These are phyloP conservation scores for Scaptodrosophila latifasciaeformis DNA, from an alignment of 2,888 invertebrate species.

Conservation along the genomic window DNA sequence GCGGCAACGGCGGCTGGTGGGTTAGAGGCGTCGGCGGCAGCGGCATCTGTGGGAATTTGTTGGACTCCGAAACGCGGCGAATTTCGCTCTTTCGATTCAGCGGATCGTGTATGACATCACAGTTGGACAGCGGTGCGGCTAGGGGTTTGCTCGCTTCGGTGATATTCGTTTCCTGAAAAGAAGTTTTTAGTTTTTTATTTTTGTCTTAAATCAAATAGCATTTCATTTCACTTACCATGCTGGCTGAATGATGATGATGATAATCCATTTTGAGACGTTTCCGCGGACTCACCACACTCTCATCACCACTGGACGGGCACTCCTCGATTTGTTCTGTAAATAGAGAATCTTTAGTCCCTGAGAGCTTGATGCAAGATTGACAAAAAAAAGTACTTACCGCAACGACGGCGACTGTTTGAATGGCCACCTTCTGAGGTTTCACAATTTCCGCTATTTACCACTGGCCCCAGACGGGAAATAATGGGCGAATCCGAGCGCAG, in stretches of 20 bases:
- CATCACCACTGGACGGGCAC: constrained; percentile 83
- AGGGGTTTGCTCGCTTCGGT: constrained; percentile 47
- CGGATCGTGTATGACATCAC: constrained; percentile 74
- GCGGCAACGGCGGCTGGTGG: constrained; percentile 5
- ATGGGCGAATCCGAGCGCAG: constrained; percentile 71
- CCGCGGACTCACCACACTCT: constrained; percentile 79
- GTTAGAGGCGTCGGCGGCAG: constrained; percentile 34
- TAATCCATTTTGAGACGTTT: constrained; percentile 81
- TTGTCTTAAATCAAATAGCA: too few relatives aligned
- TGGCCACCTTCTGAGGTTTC: neutral
- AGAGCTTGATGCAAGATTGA: too few relatives aligned
- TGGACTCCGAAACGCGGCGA: constrained; percentile 76
- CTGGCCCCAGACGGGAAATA: constrained; percentile 67
- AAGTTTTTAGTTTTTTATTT: too few relatives aligned
- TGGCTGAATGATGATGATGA: constrained; percentile 75
- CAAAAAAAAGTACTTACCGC: constrained; percentile 72
- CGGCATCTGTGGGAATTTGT: constrained; percentile 52
- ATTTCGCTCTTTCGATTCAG: constrained; percentile 75
- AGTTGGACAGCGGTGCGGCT: constrained; percentile 70
- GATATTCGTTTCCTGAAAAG: constrained; percentile 19
- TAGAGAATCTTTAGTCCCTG: too few relatives aligned
- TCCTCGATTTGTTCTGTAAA: constrained; percentile 84
- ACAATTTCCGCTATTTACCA: constrained; percentile 32
- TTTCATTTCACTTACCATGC: constrained; percentile 64
- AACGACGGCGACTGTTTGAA: constrained; percentile 70